These are phyloP conservation scores for Chloroceryle amazona DNA, from an alignment of 2,797 vertebrate species.

Conservation along the genomic window DNA sequence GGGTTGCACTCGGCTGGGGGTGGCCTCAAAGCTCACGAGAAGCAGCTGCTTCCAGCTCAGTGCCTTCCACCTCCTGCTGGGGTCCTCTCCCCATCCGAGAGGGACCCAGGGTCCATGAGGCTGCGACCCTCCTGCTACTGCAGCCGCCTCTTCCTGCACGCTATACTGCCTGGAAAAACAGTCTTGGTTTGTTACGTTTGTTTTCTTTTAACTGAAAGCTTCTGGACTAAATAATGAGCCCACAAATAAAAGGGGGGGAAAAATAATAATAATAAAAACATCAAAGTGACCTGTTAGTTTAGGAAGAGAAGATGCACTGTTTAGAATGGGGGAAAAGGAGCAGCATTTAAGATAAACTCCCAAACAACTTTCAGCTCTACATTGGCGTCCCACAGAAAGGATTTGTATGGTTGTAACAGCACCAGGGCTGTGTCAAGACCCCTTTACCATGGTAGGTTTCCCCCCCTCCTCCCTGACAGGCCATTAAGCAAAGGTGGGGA, in stretches of 20 bases:
- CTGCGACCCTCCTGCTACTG: not conserved
- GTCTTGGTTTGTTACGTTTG: no score
- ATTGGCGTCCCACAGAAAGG: not conserved
- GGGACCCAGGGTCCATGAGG: rapidly evolving
- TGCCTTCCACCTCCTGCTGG: not conserved
- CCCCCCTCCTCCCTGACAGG: not conserved
- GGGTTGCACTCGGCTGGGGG: not conserved
- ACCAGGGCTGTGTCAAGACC: not conserved
- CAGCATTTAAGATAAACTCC: not conserved
- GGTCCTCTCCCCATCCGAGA: not conserved
- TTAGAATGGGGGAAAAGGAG: not conserved
- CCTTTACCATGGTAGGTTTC: not conserved
- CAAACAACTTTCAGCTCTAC: not conserved
- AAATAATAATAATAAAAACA: not conserved
- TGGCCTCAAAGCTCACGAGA: not conserved
- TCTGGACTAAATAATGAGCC: not conserved
- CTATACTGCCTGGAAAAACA: not conserved
- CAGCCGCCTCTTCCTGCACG: not conserved
- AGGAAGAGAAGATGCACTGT: not conserved
- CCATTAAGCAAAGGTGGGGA: not conserved
- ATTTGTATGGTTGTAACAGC: not conserved
- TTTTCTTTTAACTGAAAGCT: not conserved
- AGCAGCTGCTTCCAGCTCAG: not conserved
- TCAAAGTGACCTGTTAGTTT: not conserved
- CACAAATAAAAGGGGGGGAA: not conserved